Conservation (phyloP, 2,113 vertebrate genomes). For the Gymnobelideus leadbeateri region DNA sequence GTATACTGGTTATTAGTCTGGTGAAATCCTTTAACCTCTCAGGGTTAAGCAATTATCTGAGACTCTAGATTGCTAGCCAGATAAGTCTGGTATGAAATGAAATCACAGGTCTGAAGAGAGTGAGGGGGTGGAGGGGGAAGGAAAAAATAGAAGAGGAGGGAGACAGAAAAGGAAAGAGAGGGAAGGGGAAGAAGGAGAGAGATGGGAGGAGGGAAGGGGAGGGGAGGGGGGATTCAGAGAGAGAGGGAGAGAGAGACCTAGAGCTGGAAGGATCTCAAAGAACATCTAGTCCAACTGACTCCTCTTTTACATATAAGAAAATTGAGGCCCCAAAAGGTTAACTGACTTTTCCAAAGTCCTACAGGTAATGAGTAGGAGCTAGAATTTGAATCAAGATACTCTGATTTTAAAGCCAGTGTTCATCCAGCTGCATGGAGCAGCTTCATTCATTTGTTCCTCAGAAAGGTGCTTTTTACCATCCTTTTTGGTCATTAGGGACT, state of each 20-base stretch:
- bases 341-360: not conserved
- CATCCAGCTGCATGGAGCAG: not conserved
- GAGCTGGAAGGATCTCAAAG: not conserved
- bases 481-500: conserved; percentile 10
- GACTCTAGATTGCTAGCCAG: not conserved
- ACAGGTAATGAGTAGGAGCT: not conserved
- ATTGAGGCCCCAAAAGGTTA: not conserved
- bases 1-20: not conserved
- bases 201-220: too few species aligned
- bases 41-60: not conserved
- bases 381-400: not conserved
- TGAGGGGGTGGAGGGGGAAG: too few species aligned
- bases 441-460: not conserved
- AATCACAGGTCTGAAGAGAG: not conserved
- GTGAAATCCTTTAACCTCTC: not conserved
- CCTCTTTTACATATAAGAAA: not conserved
- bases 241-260: not conserved
- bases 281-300: not conserved
- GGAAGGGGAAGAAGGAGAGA: too few species aligned
- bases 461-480: conserved; percentile 21
- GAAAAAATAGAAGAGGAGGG: too few species aligned
- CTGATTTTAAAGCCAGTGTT: not conserved
- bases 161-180: too few species aligned
- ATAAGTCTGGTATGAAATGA: not conserved
- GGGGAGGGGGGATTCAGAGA: too few species aligned